Evolutionary conservation across 2,113 vertebrate species (phyloP).

Genomic region (Ancistrus triradiatus): DNA sequence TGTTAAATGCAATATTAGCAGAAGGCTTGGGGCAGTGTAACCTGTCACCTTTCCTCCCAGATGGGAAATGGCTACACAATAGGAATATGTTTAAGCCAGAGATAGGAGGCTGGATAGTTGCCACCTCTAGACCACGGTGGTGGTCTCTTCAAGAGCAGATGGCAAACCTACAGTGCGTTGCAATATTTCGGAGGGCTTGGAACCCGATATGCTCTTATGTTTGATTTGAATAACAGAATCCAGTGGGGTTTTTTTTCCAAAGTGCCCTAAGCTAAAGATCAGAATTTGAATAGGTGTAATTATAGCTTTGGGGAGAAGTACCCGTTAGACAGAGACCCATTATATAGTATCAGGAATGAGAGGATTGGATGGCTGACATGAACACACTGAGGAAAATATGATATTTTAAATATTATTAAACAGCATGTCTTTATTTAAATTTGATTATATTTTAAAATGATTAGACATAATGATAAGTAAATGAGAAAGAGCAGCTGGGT

Average conservation of each 20-base stretch:
- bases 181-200: constrained; percentile 30
- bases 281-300: constrained; percentile 35
- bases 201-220: constrained; percentile 49
- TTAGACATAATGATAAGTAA: no score
- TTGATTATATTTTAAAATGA: no score
- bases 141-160: constrained; percentile 33
- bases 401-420: no score
- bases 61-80: constrained; percentile 28
- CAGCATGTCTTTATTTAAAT: no score
- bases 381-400: no score
- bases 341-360: no score
- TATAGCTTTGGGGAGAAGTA: background rate
- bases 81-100: constrained; percentile 14
- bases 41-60: constrained; percentile 18
- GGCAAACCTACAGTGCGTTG: constrained; percentile 29
- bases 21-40: constrained; percentile 34
- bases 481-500: no score
- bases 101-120: constrained; percentile 1
- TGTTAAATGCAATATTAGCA: constrained; percentile 32
- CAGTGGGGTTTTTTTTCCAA: no score
- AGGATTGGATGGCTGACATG: no score
- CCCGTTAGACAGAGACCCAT: no score
- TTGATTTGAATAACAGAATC: constrained; percentile 64
- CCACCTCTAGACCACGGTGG: constrained; percentile 21
- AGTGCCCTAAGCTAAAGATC: constrained; percentile 28